Conservation (phyloP, 2,797 vertebrate genomes). For the Poecilia gillii region DNA sequence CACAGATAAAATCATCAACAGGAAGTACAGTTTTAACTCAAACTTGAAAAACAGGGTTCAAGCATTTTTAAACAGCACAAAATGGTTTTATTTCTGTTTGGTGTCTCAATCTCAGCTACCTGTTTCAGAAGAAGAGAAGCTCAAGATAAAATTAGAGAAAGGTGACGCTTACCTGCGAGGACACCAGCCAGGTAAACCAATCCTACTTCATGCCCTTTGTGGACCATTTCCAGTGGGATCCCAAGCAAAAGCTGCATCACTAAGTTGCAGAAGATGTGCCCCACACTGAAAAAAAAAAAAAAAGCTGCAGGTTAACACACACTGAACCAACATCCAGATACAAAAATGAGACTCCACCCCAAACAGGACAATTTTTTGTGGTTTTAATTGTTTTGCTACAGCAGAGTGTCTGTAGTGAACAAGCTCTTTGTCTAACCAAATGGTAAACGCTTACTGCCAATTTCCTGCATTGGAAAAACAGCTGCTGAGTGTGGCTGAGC, state of each 20-base stretch:
- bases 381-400: not conserved
- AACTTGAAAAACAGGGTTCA: slow-evolving; percentile 25
- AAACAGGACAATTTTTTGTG: not conserved
- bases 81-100: not conserved
- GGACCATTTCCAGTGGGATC: slow-evolving; percentile 91
- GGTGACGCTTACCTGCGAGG: slow-evolving; percentile 83
- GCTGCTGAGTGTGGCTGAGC: not conserved
- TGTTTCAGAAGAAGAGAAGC: not conserved
- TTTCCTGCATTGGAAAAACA: not conserved
- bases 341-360: not conserved
- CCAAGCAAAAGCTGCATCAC: slow-evolving; percentile 89
- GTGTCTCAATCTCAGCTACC: not conserved
- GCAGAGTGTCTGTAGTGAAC: not conserved
- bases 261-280: slow-evolving; percentile 91
- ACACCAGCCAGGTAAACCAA: slow-evolving; percentile 91
- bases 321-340: not conserved
- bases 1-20: not conserved
- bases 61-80: not conserved
- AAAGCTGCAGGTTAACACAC: not conserved
- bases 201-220: slow-evolving; percentile 92
- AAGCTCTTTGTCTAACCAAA: not conserved
- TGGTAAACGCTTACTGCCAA: not conserved
- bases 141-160: not conserved
- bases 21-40: not conserved
- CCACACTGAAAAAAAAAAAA: slow-evolving; percentile 78